Percentiles rank a stretch among this genome's conserved stretches.
phyloP scores from a whole-genome alignment of 2,797 vertebrate species.

The Microcaecilia unicolor region DNA sequence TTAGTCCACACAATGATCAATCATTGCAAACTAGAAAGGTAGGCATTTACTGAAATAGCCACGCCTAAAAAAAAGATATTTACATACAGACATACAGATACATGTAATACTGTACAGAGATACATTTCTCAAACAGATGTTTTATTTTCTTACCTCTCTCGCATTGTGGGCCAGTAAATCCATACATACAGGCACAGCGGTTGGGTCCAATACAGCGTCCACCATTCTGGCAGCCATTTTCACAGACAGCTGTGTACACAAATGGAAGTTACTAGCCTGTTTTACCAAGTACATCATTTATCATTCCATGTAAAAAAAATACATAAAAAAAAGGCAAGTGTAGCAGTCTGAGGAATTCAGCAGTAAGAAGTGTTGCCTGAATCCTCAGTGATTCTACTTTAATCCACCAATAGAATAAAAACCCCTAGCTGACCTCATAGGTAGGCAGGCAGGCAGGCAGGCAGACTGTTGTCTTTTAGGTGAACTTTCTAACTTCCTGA shows the following conservation, averaged over 20 bases:
- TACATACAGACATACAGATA: too few relatives aligned
- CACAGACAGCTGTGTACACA: constrained; percentile 66
- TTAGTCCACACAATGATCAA: too few relatives aligned
- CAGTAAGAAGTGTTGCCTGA: too few relatives aligned
- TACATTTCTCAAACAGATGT: too few relatives aligned
- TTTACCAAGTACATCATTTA: neutral
- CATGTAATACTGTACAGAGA: neutral
- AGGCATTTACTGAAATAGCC: neutral
- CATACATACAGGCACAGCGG: constrained; percentile 81
- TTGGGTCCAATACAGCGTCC: constrained; percentile 80
- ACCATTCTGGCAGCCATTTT: constrained; percentile 78
- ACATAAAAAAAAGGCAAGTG: too few relatives aligned
- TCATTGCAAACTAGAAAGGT: neutral
- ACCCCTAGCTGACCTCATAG: too few relatives aligned
- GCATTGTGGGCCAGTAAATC: constrained; percentile 84
- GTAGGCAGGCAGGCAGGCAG: too few relatives aligned
- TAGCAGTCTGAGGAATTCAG: too few relatives aligned
- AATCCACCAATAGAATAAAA: too few relatives aligned
- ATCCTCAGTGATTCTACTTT: too few relatives aligned
- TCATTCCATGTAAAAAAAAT: neutral
- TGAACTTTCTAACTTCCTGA: too few relatives aligned
- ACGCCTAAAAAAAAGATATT: rapidly evolving
- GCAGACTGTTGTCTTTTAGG: too few relatives aligned
- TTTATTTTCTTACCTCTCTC: constrained; percentile 68
- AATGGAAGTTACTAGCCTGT: neutral